A percentile compares a stretch with the other conserved stretches of the same genome.
Evolutionary conservation across 37 sponge, comb jelly and placozoan species (phyloP).

Genomic region (Lycopodina hypogea): DNA sequence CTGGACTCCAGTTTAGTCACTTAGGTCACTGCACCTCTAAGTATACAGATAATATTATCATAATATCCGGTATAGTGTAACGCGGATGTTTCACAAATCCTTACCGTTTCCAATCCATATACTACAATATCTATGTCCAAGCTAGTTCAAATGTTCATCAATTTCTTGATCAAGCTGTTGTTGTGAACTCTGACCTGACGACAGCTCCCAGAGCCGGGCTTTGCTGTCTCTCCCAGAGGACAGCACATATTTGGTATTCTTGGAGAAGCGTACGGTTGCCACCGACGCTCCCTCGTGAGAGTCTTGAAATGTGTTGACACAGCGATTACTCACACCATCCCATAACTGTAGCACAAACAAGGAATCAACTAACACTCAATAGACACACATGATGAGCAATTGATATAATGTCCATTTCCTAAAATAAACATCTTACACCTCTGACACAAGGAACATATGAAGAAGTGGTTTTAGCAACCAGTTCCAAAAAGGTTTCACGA

Average conservation of each 20-base stretch:
- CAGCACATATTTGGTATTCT: conserved; percentile 82
- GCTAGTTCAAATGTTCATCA: no score
- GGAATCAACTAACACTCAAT: background rate
- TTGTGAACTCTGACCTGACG: conserved; percentile 70
- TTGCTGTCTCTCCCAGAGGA: conserved; percentile 85
- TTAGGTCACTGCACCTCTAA: no score
- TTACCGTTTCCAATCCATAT: no score
- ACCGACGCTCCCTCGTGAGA: conserved; percentile 88
- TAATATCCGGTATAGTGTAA: no score
- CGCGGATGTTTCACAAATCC: no score
- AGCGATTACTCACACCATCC: conserved; percentile 96
- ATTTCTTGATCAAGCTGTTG: no score
- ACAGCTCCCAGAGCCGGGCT: conserved; percentile 85
- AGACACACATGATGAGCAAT: background rate
- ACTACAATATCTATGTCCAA: no score
- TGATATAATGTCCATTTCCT: background rate
- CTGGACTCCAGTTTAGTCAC: no score
- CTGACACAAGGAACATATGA: no score
- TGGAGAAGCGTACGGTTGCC: conserved; percentile 71
- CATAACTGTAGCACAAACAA: conserved; percentile 63
- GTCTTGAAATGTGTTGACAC: conserved; percentile 73
- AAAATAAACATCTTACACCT: no score
- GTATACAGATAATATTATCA: no score
- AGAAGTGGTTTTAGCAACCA: background rate
- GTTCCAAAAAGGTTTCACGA: background rate